These are phyloP conservation scores for Lamellibrachia luymesi DNA, from an alignment of 1,140 invertebrate species.

Conservation along the genomic window DNA sequence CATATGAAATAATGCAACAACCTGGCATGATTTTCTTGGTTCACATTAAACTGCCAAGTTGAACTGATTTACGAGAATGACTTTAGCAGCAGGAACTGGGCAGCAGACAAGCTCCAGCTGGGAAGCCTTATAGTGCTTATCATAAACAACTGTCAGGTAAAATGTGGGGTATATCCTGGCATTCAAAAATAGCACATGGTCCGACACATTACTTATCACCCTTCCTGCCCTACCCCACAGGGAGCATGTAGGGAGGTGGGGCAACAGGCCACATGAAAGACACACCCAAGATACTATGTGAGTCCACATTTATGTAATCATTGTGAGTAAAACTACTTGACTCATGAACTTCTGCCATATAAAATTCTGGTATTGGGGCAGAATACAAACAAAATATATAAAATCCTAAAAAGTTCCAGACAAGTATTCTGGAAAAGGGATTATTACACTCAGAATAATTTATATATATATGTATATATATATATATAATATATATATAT, in stretches of 20 bases:
- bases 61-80: background rate
- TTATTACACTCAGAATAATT: too few relatives aligned
- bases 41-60: background rate
- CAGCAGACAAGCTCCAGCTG: background rate
- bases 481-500: too few relatives aligned
- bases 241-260: too few relatives aligned
- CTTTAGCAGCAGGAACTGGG: background rate
- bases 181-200: background rate
- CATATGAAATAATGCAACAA: background rate
- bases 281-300: background rate
- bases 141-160: background rate
- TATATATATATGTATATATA: too few relatives aligned
- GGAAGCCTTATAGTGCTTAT: background rate
- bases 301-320: background rate
- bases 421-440: too few relatives aligned
- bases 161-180: background rate
- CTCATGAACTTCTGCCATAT: background rate
- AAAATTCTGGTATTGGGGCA: background rate
- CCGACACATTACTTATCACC: background rate
- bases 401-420: too few relatives aligned
- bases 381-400: background rate
- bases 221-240: background rate
- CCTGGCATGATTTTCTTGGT: background rate
- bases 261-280: background rate
- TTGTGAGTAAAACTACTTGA: background rate